phyloP scores from a whole-genome alignment of 2,888 invertebrate genomes.

The Scaptomyza parva region DNA sequence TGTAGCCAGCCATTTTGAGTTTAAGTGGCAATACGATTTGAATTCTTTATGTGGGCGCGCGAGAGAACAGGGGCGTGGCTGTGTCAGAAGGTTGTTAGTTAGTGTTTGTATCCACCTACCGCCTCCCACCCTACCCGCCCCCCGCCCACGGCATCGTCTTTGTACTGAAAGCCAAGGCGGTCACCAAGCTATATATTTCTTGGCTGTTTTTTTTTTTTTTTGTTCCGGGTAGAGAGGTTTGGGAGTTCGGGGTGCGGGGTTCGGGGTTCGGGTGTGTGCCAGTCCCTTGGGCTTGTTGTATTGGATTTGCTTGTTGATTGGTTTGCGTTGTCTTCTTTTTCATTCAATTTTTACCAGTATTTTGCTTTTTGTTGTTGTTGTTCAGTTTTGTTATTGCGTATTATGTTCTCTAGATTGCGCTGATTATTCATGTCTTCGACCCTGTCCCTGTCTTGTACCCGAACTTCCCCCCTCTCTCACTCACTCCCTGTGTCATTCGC shows the following conservation, averaged over 20 bases:
- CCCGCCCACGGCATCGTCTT: no score
- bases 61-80: constrained; percentile 1
- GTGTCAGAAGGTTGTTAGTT: constrained; percentile 53
- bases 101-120: constrained; percentile 41
- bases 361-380: neutral
- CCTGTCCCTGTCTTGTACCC: neutral
- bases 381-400: constrained; percentile 11
- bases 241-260: neutral
- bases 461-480: neutral
- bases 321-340: constrained; percentile 47
- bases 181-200: neutral
- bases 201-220: neutral
- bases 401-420: constrained; percentile 17
- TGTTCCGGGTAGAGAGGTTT: neutral
- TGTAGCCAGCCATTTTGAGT: constrained; percentile 73
- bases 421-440: constrained; percentile 53
- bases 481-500: constrained; percentile 2
- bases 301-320: constrained; percentile 77
- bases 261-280: constrained; percentile 10
- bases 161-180: constrained; percentile 3
- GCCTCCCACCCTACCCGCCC: no score
- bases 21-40: constrained; percentile 78
- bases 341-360: constrained; percentile 8
- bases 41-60: constrained; percentile 68
- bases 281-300: constrained; percentile 66